Conservation (phyloP, 2,888 invertebrate species). For the Abrostola triplasia region DNA sequence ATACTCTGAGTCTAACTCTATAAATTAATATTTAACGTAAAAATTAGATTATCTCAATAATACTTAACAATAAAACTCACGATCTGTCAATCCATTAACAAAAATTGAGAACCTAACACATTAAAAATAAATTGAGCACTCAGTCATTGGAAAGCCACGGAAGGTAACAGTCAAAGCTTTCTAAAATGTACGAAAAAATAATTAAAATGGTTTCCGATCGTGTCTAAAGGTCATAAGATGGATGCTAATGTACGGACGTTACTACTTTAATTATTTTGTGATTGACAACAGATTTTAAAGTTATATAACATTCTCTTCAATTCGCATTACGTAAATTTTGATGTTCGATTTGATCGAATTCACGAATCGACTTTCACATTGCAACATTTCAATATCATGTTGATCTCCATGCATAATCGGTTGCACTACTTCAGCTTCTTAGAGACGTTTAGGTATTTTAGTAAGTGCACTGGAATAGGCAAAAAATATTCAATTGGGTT, state of each 20-base stretch:
- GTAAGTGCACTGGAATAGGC: conserved; percentile 37
- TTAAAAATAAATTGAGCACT: conserved; percentile 25
- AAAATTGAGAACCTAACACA: conserved; percentile 2
- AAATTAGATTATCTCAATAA: no score
- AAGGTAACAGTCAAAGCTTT: conserved; percentile 25
- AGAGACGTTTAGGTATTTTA: conserved; percentile 37
- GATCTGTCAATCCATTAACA: background rate
- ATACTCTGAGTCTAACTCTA: no score
- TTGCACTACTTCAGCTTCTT: conserved; percentile 40
- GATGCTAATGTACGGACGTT: conserved; percentile 1
- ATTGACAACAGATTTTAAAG: conserved; percentile 29
- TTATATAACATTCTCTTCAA: conserved; percentile 32
- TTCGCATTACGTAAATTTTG: conserved; percentile 46
- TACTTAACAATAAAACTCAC: background rate
- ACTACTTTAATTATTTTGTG: background rate
- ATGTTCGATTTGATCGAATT: conserved; percentile 48
- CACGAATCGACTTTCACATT: conserved; percentile 52
- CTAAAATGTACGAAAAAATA: conserved; percentile 21
- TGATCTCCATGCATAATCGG: conserved; percentile 38
- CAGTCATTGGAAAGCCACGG: conserved; percentile 16
- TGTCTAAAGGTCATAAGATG: conserved; percentile 24
- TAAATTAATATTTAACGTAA: no score
- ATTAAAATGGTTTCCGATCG: conserved; percentile 25
- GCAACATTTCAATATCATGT: conserved; percentile 45
- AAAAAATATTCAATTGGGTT: conserved; percentile 9